Base-by-base conservation (phyloP, 2,797 vertebrate species). In the Catamblyrhynchus diadema region DNA sequence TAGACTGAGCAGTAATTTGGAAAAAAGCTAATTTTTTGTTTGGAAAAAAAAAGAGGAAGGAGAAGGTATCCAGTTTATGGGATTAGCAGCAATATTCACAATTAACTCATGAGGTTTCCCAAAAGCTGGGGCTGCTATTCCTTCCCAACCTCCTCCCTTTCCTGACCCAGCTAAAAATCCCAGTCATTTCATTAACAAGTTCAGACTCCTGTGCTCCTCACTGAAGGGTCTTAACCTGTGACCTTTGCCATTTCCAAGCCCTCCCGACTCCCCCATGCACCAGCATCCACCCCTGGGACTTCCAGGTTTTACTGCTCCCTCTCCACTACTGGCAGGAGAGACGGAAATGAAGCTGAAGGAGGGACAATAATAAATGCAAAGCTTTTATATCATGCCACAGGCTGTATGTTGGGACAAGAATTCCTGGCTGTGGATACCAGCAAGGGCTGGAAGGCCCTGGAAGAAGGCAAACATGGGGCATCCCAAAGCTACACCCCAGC, bases 211-310 rank as follows among this genome's bases (percentile, higher is more conserved):
- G 96, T 97, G 96, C 94, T 91, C 95, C 94, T 95, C 83, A 70
- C 80, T 27, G 60, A 93, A 95, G 97, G 97, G 96, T 97, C 89
- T 85, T 96, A 97, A 97, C 97, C 98, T 94, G 47, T 97, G 93
- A 97, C 96, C 98, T 94, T 69, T 97, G 94, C 94, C 95, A 93
- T 92, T 81, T 77, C 44, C 88, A 45, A 96, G 93, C 96, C 95
- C 94, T 92, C 88, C 79, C 83, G 93, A 95, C 94, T 91, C 93
- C 77, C 84, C 82, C 45, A 20, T 28, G 62, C 94, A 94, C 92
- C 96, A 91, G 17, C 77, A 80, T 11, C 85, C 41, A 67, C 85
- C 95, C 95, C 95, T 51, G 78, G 94, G 88, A 97, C 91, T 93
- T 64, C 44, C 87, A 87, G 95, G 96, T 97, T 97, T 97, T 96